Conservation (phyloP, 2,113 vertebrate genomes). For the Menura novaehollandiae region DNA sequence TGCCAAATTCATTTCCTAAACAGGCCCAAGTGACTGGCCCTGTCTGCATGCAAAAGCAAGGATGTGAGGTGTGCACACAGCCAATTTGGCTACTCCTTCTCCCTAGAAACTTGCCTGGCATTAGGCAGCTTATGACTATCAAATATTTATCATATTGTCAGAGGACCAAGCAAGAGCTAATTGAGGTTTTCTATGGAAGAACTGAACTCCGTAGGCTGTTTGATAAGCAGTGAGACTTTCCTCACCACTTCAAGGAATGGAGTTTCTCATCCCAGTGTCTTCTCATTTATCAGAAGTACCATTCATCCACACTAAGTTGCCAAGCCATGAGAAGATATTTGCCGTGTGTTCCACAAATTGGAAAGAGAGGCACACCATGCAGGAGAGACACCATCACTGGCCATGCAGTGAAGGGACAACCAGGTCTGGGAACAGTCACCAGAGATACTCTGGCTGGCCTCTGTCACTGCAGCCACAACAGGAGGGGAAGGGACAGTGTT, state of each 20-base stretch:
- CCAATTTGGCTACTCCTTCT: not conserved
- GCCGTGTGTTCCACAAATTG: not conserved
- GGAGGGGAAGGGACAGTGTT: not conserved
- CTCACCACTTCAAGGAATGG: not conserved
- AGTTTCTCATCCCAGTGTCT: not conserved
- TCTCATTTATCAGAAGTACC: not conserved
- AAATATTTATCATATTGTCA: not conserved
- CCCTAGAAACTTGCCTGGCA: not conserved
- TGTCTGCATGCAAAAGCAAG: not conserved
- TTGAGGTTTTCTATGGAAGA: not conserved
- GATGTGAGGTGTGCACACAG: rapidly evolving
- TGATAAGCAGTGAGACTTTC: not conserved
- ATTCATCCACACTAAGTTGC: not conserved
- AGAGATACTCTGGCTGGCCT: not conserved
- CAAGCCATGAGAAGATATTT: not conserved
- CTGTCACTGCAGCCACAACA: not conserved
- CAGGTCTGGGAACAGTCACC: not conserved
- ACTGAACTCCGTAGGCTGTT: not conserved
- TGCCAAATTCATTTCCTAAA: not conserved
- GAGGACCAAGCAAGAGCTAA: not conserved
- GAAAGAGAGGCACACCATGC: rapidly evolving
- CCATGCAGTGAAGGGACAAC: not conserved
- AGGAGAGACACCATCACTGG: not conserved
- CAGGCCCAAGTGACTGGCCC: not conserved
- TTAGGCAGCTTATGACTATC: not conserved